These are phyloP conservation scores for Zootermopsis nevadensis DNA, from an alignment of 2,888 invertebrate genomes.

Conservation along the genomic window DNA sequence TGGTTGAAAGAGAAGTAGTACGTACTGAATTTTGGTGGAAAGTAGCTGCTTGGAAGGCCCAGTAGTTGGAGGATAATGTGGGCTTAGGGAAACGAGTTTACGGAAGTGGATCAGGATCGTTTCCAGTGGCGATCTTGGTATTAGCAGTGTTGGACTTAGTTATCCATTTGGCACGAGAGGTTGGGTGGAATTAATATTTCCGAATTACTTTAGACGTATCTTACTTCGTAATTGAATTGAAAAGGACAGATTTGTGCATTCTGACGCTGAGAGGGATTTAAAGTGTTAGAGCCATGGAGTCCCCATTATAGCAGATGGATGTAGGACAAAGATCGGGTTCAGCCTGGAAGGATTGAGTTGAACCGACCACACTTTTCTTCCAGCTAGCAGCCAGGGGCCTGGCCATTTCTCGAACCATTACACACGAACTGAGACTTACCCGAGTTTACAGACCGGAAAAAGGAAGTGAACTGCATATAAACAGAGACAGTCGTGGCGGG, in stretches of 20 bases:
- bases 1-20: too few relatives aligned
- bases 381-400: background rate
- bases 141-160: too few relatives aligned
- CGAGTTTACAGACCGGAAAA: background rate
- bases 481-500: background rate
- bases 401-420: constrained; percentile 33
- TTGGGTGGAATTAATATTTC: too few relatives aligned
- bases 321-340: background rate
- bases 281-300: background rate
- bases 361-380: background rate
- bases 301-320: background rate
- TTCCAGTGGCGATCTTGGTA: too few relatives aligned
- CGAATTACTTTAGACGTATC: too few relatives aligned
- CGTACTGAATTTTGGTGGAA: too few relatives aligned
- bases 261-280: background rate
- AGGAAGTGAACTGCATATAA: constrained; percentile 5
- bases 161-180: too few relatives aligned
- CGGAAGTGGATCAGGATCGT: too few relatives aligned
- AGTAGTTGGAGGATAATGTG: too few relatives aligned
- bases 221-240: too few relatives aligned
- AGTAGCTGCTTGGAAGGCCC: too few relatives aligned
- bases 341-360: background rate
- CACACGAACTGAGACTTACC: constrained; percentile 27
- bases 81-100: too few relatives aligned
- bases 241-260: background rate